Percentiles rank a stretch among this genome's conserved stretches.
phyloP scores from a whole-genome alignment of 2,888 invertebrate genomes.

The Laothoe populi region DNA sequence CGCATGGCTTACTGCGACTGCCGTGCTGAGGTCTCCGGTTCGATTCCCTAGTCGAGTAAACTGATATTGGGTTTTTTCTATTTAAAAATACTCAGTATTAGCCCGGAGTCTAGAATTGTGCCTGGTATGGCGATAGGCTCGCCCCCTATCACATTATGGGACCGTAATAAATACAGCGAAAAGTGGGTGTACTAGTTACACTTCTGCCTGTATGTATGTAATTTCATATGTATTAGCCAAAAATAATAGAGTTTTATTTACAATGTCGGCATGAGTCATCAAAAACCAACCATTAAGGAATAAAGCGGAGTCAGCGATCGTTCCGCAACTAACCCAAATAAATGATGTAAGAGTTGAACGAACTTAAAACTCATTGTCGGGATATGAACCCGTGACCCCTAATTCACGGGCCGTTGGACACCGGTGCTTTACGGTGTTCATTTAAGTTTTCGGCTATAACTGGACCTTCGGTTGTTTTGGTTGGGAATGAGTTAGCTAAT shows the following conservation, averaged over 20 bases:
- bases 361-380: constrained; percentile 48
- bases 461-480: constrained; percentile 7
- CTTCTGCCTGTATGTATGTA: too few species aligned
- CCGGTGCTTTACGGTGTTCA: constrained; percentile 32
- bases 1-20: too few species aligned
- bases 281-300: not conserved
- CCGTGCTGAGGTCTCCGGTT: too few species aligned
- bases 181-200: too few species aligned
- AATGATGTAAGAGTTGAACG: constrained; percentile 60
- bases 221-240: too few species aligned
- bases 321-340: constrained; percentile 51
- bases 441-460: not conserved
- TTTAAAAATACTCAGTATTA: too few species aligned
- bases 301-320: constrained; percentile 43
- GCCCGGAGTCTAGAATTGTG: too few species aligned
- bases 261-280: not conserved
- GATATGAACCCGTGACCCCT: constrained; percentile 60
- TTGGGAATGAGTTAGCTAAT: not conserved
- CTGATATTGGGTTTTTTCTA: too few species aligned
- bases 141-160: too few species aligned
- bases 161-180: too few species aligned
- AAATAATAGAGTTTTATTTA: not conserved
- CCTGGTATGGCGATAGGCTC: too few species aligned
- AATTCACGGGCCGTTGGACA: constrained; percentile 57
- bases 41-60: too few species aligned